Base-by-base conservation (phyloP, 2,113 vertebrate genomes). In the Rhegmatorhina hoffmannsi region DNA sequence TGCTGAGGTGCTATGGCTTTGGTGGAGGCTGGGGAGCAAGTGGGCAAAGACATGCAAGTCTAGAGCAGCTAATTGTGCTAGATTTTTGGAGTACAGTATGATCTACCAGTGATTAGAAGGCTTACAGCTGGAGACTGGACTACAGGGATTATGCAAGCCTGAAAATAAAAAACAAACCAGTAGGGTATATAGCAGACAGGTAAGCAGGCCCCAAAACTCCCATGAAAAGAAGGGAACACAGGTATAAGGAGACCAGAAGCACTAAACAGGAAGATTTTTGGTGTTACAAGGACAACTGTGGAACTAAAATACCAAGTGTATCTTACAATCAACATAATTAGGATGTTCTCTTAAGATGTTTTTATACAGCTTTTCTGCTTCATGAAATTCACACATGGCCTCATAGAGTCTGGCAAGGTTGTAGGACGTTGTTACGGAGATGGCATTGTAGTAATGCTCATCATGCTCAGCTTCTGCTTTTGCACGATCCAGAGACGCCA, bases 291-390 rank as follows among this genome's bases (percentile, higher is more conserved):
- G 33, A 75, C 0, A 3, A 79, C 10, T 6, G 8, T 34, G 49
- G 25, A 88, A 92, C 52, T 52, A 60, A 93, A 95, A 88, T 66
- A 84, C 16, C 79, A 84, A 90, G 53, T 6, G 56, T 84, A 93
- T 83, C 99, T 98, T 98, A 99, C 99, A 99, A 96, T 99, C 99
- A 55, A 99, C 99, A 1, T 99, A 99, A 98, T 99, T 99, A 5
- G 99, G 99, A 98, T 99, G 99, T 84, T 99, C 99, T 87, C 99
- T 98, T 96, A 99, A 95, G 93, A 99, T 99, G 97, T 99, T 99
- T 98, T 99, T 99, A 97, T 99, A 99, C 36, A 99, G 98, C 92
- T 99, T 99, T 96, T 99, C 99, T 1, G 99, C 99, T 96, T 99
- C 99, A 1, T 99, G 99, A 92, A 99, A 99, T 98, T 99, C 99